A percentile compares a stretch with the other conserved stretches of the same genome.
Evolutionary conservation across 2,888 invertebrate genomes (phyloP).

Genomic region (Drosophila cracens): DNA sequence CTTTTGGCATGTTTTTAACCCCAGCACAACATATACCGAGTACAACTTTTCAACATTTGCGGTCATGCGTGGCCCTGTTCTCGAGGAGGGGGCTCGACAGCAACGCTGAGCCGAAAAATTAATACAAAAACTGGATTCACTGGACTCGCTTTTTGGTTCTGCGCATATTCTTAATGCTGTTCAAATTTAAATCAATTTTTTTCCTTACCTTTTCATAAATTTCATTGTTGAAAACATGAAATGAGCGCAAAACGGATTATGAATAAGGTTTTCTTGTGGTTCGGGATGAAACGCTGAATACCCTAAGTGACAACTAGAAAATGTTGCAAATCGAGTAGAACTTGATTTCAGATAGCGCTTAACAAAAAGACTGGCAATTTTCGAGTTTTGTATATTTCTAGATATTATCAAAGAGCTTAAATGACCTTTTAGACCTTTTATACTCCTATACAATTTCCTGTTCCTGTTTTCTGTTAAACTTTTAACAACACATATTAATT

Average conservation of each 20-base stretch:
- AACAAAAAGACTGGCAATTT: constrained; percentile 9
- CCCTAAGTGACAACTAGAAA: constrained; percentile 11
- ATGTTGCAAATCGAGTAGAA: constrained; percentile 34
- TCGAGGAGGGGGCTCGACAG: constrained; percentile 24
- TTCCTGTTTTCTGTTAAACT: not conserved
- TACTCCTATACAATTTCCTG: not conserved
- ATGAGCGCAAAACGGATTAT: constrained; percentile 36
- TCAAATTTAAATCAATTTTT: constrained; percentile 66
- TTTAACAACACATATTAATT: not conserved
- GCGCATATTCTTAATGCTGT: constrained; percentile 36
- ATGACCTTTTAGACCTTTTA: not conserved
- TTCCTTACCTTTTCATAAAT: constrained; percentile 26
- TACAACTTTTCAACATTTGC: constrained; percentile 65
- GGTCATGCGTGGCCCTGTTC: constrained; percentile 63
- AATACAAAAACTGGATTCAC: constrained; percentile 52
- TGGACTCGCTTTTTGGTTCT: constrained; percentile 46
- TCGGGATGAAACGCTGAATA: constrained; percentile 10
- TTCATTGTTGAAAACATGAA: constrained; percentile 46
- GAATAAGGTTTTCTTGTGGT: constrained; percentile 13
- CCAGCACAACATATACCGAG: constrained; percentile 35
- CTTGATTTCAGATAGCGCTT: constrained; percentile 4
- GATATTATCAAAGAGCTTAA: not conserved
- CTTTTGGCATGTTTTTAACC: constrained; percentile 48
- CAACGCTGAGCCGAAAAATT: constrained; percentile 28
- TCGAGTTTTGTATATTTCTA: not conserved